phyloP scores from a whole-genome alignment of 2,797 vertebrate genomes.

The Gobionotothen gibberifrons region DNA sequence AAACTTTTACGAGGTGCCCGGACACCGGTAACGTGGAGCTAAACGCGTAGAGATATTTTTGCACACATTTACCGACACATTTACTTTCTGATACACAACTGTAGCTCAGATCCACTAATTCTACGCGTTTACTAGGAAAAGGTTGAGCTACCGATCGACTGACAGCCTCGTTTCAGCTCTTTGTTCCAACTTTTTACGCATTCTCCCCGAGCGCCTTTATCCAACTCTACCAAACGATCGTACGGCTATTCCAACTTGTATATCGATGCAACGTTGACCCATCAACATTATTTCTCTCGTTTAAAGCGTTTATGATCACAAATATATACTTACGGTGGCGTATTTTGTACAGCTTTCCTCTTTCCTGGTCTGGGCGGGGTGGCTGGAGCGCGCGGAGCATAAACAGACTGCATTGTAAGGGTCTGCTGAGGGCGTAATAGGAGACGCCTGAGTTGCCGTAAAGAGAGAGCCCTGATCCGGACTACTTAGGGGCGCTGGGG shows the following conservation, averaged over 20 bases:
- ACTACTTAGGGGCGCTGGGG: neutral
- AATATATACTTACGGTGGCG: slow-evolving; percentile 58
- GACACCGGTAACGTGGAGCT: neutral
- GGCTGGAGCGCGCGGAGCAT: neutral
- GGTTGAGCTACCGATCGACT: neutral
- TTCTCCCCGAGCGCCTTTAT: neutral
- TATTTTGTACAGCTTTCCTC: slow-evolving; percentile 27
- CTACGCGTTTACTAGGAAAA: neutral
- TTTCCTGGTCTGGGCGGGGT: slow-evolving; percentile 38
- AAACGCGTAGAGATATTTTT: neutral
- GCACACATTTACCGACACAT: neutral
- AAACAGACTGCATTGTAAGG: neutral
- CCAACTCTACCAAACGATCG: neutral
- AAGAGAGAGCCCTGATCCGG: slow-evolving; percentile 7
- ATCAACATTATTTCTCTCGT: accelerated
- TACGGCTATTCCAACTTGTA: neutral
- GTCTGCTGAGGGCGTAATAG: neutral
- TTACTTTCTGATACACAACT: neutral
- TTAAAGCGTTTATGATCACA: neutral
- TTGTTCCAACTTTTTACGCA: slow-evolving; percentile 26
- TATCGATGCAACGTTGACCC: accelerated
- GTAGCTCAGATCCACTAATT: neutral
- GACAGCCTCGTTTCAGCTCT: neutral
- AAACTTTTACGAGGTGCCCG: neutral
- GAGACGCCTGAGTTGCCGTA: slow-evolving; percentile 6